Percentiles rank a stretch among this genome's conserved stretches.
phyloP scores from a whole-genome alignment of 1,140 invertebrate species.

The Bombus soroeensis region DNA sequence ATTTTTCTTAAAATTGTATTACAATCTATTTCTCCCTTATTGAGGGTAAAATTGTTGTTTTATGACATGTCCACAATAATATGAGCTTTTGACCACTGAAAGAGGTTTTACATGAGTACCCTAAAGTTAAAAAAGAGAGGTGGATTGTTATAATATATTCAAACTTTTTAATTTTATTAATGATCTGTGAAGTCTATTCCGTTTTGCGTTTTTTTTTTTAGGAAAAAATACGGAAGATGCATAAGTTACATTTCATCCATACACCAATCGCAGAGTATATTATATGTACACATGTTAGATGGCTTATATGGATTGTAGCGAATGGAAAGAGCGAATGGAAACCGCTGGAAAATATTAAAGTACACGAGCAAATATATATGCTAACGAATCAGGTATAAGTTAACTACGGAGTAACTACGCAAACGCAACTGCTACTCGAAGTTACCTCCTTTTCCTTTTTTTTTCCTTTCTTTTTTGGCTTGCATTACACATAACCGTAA shows the following conservation, averaged over 20 bases:
- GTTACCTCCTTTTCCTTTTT: no score
- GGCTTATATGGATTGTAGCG: not conserved
- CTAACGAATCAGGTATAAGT: not conserved
- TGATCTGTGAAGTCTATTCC: no score
- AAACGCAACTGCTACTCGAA: not conserved
- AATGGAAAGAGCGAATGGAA: not conserved
- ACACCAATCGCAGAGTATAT: not conserved
- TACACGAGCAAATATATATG: not conserved
- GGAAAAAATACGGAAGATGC: no score
- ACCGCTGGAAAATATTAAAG: not conserved
- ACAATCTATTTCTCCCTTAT: no score
- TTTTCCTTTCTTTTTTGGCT: not conserved
- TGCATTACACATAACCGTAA: not conserved
- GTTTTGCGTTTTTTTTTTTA: not conserved
- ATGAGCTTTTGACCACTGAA: no score
- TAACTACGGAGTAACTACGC: not conserved
- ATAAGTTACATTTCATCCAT: not conserved
- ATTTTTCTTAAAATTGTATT: not conserved
- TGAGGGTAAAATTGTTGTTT: not conserved
- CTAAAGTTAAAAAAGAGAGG: no score
- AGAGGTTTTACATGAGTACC: no score
- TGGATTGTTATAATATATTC: no score
- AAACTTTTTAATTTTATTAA: no score
- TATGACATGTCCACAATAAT: no score
- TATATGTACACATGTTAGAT: no score